Evolutionary conservation across 1,140 invertebrate species (phyloP).

Genomic region (Dreissena rostriformis): DNA sequence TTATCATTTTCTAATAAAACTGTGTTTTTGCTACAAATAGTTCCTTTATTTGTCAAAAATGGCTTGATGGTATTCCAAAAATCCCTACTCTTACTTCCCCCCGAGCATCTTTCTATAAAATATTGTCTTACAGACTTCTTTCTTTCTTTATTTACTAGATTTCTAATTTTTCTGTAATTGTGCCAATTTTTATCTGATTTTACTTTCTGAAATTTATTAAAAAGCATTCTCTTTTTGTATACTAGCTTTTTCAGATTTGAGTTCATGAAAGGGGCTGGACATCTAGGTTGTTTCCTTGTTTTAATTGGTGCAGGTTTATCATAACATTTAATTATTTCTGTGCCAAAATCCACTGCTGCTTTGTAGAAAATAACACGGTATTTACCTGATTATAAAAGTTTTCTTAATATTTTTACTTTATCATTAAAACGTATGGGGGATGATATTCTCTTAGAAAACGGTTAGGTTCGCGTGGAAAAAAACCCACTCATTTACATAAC

Average conservation of each 20-base stretch:
- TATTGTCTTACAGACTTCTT: constrained; percentile 21
- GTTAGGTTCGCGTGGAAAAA: too few relatives aligned
- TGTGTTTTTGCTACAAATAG: constrained; percentile 3
- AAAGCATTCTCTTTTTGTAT: constrained; percentile 18
- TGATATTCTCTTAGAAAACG: too few relatives aligned
- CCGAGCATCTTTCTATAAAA: constrained; percentile 35
- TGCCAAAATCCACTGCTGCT: constrained; percentile 11
- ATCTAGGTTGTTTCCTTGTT: constrained; percentile 2
- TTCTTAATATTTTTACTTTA: too few relatives aligned
- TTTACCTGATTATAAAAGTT: neutral
- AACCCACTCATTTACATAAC: too few relatives aligned
- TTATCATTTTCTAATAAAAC: constrained; percentile 23
- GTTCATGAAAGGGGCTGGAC: constrained; percentile 12
- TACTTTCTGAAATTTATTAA: constrained; percentile 27
- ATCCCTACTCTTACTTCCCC: constrained; percentile 10
- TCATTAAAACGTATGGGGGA: too few relatives aligned
- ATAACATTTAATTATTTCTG: constrained; percentile 11
- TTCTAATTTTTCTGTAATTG: constrained; percentile 37
- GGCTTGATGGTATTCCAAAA: constrained; percentile 48
- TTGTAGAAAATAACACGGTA: too few relatives aligned
- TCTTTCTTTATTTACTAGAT: constrained; percentile 21
- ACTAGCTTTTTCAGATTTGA: constrained; percentile 7
- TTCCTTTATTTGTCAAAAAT: constrained; percentile 39
- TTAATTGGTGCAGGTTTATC: neutral
- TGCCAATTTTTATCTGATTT: constrained; percentile 12